Base-by-base conservation (phyloP, 1,140 invertebrate species). In the Sycophaga agraensis region DNA sequence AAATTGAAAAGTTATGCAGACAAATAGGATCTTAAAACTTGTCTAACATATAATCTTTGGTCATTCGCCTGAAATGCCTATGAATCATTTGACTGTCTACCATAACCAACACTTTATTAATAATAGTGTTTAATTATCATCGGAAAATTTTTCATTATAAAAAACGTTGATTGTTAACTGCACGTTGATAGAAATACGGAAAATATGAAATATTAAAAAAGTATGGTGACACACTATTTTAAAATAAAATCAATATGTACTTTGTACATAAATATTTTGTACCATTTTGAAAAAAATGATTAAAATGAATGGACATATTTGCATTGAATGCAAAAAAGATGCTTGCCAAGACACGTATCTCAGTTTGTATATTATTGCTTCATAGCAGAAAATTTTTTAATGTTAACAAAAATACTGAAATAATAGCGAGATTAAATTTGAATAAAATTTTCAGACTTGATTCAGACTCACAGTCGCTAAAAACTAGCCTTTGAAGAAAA, bases 31-130 rank as follows among this genome's bases (percentile, higher is more conserved):
- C 19, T 26, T 48, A 31, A 48, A 48, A 54, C 24, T 46, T 40
- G 26, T 62, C 14, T 62, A 55, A 9, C n/a, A n/a, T 34, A 35
- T 57, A 63, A 63, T 63, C 54, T 57, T 63, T 63, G 60, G 60
- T 63, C 60, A 50, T 50, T 24, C 39, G 40, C 49, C 2, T 28
- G 26, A 62, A 62, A 49, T 62, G 45, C 26, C 45, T 55, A 42
- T 62, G 40, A 39, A 59, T 49, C 22, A 59, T 28, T 46, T 57
- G 42, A 46, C 7, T 14, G 43, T 46, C 42, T 11, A 46, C 37
- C 28, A 37, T 48, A 55, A 26, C 21, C 16, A 59, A 51, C 57
- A 42, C 26, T 53, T 28, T 35, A n/a, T n/a, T n/a, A n/a, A n/a
- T n/a, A n/a, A n/a, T n/a, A n/a, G n/a, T n/a, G n/a, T n/a, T n/a